These are phyloP conservation scores for Agriopis leucophaearia DNA, from an alignment of 2,888 invertebrate species.

Conservation along the genomic window DNA sequence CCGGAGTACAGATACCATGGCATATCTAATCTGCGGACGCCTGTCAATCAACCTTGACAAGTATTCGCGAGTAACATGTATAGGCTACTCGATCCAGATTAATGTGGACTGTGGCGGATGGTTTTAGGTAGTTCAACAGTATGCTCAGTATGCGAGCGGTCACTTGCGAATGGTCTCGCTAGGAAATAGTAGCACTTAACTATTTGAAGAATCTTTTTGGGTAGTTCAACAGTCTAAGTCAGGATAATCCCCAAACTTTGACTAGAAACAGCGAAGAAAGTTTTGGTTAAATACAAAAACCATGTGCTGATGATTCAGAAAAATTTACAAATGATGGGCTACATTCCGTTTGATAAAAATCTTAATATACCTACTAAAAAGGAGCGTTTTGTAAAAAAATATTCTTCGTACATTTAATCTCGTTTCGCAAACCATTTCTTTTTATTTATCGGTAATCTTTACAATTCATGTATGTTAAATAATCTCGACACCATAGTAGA, in stretches of 20 bases:
- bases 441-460: no score
- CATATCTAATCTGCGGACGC: conserved; percentile 78
- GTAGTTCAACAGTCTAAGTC: conserved; percentile 2
- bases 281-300: neutral
- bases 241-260: neutral
- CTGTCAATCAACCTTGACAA: conserved; percentile 75
- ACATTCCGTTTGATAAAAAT: no score
- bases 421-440: no score
- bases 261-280: neutral
- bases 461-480: no score
- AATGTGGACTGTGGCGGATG: conserved; percentile 27
- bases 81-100: conserved; percentile 43
- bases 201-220: conserved; percentile 10
- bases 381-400: no score
- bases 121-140: conserved; percentile 34
- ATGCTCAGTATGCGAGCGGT: conserved; percentile 28
- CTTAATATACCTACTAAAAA: no score
- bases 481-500: no score
- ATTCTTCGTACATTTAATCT: no score
- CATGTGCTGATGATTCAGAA: neutral
- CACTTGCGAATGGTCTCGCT: conserved; percentile 3
- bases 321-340: no score
- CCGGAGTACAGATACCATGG: conserved; percentile 73
- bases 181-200: conserved; percentile 7
- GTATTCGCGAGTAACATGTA: conserved; percentile 66